Base-by-base conservation (phyloP, 2,113 vertebrate species). In the Dendrocopos noguchii region DNA sequence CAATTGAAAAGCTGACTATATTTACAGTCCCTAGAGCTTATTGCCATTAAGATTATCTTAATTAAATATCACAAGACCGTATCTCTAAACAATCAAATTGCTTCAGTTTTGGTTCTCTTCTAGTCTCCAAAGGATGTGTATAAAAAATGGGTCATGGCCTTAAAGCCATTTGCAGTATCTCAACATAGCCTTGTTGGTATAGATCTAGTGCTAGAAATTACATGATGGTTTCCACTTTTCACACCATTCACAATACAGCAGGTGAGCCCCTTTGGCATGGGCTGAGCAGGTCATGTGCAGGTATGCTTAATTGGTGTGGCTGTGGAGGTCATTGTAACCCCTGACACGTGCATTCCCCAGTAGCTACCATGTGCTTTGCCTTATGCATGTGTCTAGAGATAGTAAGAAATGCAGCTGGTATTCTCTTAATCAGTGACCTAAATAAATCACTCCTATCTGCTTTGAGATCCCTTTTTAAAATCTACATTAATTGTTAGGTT, bases 91-190 rank as follows among this genome's bases (percentile, higher is more conserved):
- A 75, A n/a, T 7, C 39, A 65, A 92, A 59, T 39, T 2, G 1
- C 33, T 88, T 83, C 67, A 47, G 3, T 78, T 87, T 75, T 61
- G 10, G 16, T 57, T 88, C 61, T 80, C 12, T 16, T 20, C 24
- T 52, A 0, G 55, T 80, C 31, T 78, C 15, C 31, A 34, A 16
- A 36, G 28, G 72, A 29, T n/a, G 9, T 1, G 2, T 7, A 6
- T 61, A 36, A 72, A 63, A n/a, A 8, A 2, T 18, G 10, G 19
- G 7, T 72, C 34, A 68, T 34, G 2, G 29, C 24, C 27, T 73
- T 24, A 61, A 68, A 80, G 65, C 34, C 4, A 7, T 57, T 65
- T 61, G 31, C 34, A 75, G 36, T 55, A 55, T 18, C 59, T 86
- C 39, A 47, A 1, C 7, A 10, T 2, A 73, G 34, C 39, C 36